Conservation (phyloP, 1,140 invertebrate species). For the Polypedilum vanderplanki region DNA sequence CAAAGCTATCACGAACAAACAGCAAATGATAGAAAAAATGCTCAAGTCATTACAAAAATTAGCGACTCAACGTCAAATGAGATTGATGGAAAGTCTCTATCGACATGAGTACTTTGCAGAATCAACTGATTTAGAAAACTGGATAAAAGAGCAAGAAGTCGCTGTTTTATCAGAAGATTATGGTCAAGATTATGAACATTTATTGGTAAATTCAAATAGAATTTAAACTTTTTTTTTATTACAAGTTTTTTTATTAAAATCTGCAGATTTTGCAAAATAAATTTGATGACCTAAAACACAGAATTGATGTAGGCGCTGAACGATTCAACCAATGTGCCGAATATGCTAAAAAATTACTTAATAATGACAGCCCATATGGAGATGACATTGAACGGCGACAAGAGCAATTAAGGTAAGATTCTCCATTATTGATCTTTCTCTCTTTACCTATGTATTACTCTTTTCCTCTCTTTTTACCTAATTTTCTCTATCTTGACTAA, state of each 20-base stretch:
- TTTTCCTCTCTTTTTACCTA: neutral
- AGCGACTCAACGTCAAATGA: slow-evolving; percentile 69
- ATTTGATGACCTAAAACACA: slow-evolving; percentile 92
- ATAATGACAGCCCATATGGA: slow-evolving; percentile 81
- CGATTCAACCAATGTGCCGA: slow-evolving; percentile 89
- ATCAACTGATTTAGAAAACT: slow-evolving; percentile 82
- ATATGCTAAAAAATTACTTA: slow-evolving; percentile 80
- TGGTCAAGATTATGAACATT: slow-evolving; percentile 94
- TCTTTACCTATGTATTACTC: neutral
- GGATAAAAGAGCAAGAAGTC: slow-evolving; percentile 90
- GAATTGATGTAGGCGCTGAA: slow-evolving; percentile 84
- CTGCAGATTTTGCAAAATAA: slow-evolving; percentile 80
- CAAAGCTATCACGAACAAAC: slow-evolving; percentile 69
- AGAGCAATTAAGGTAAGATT: slow-evolving; percentile 72
- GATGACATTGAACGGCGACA: slow-evolving; percentile 81
- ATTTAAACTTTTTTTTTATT: slow-evolving; percentile 25
- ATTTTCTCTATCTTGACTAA: neutral
- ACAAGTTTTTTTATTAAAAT: slow-evolving; percentile 37
- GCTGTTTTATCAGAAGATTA: slow-evolving; percentile 90
- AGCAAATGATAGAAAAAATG: slow-evolving; percentile 67
- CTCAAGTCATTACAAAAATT: slow-evolving; percentile 74
- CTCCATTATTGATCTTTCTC: neutral
- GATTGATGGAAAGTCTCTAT: slow-evolving; percentile 84
- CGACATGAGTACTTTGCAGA: slow-evolving; percentile 91
- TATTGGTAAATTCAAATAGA: slow-evolving; percentile 57